Evolutionary conservation across 2,888 invertebrate species (phyloP), one percentile per base, ranked within the genome.

Genomic region (Congeria kusceri): DNA sequence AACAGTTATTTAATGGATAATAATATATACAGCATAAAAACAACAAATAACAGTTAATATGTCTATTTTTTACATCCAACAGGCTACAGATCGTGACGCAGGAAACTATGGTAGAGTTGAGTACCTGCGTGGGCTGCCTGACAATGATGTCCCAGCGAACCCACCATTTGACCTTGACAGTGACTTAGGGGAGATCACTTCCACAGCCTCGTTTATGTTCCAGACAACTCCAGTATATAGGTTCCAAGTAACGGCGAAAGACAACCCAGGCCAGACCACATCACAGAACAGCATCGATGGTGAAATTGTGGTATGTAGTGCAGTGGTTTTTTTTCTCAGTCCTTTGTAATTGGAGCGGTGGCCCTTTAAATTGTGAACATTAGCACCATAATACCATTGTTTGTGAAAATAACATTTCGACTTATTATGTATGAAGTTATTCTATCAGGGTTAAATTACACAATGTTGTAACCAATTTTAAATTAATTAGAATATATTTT

Each of bases 51-150:
- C 39, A 39, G 15, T 15, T 39, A 39, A 39, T 39, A 39, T 39
- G 3, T 39, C 13, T 39, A 39, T 15, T 39, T 39, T 3, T 39
- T 5, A 39, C 3, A 11, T 7, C 15, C 39, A 1, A 9, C 83
- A 96, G 95, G 98, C 98, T 0, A 96, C 96, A 85, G 98, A 98
- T 93, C 95, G 95, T 84, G 98, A 98, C 92, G 96, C 96, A 69
- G 97, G 97, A 0, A 96, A 96, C 82, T 97, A 95, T 92, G 98
- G 98, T 1, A 96, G 96, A 90, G 94, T 98, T 27, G 95, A 96
- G 83, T 98, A 97, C 83, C 85, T 87, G 15, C 85, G 93, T 11
- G 88, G 90, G 9, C 53, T 44, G 80, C 85, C n/a, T 87, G 91
- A 76, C 85, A 90, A 75, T 13, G 62, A 93, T 95, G 93, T 90